Evolutionary conservation across 2,888 invertebrate species (phyloP).

Genomic region (Sarcophaga carnaria): DNA sequence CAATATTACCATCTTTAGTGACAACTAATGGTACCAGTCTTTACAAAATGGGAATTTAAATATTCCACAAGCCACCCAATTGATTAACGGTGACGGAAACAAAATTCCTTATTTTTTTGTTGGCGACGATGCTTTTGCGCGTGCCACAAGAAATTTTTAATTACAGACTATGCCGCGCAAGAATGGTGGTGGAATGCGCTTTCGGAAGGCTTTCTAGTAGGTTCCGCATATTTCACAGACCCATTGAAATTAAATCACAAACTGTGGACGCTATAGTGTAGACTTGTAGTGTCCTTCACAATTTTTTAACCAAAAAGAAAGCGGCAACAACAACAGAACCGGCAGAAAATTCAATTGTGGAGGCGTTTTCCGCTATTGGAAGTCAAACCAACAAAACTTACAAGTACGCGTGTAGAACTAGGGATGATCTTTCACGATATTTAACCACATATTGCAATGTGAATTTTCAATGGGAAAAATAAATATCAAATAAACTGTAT

Average conservation of each 20-base stretch:
- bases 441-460: no score
- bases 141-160: no score
- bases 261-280: not conserved
- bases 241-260: not conserved
- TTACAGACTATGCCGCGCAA: no score
- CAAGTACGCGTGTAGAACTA: conserved; percentile 17
- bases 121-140: not conserved
- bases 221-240: conserved; percentile 15
- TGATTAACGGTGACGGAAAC: not conserved
- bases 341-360: not conserved
- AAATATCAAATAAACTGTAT: no score
- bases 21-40: conserved; percentile 6
- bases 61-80: not conserved
- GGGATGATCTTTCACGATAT: conserved; percentile 9
- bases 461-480: no score
- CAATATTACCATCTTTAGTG: conserved; percentile 46
- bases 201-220: conserved; percentile 15
- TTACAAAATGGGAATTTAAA: not conserved
- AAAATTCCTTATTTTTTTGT: not conserved
- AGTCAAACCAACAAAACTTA: not conserved
- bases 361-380: conserved; percentile 38
- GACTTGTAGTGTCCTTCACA: not conserved
- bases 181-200: no score
- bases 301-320: not conserved
- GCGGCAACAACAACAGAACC: conserved; percentile 12